Evolutionary conservation across 64 coral and sea anemone species (phyloP), one percentile per base, ranked within the genome.

Genomic region (Dendrophyllia cribrosa): DNA sequence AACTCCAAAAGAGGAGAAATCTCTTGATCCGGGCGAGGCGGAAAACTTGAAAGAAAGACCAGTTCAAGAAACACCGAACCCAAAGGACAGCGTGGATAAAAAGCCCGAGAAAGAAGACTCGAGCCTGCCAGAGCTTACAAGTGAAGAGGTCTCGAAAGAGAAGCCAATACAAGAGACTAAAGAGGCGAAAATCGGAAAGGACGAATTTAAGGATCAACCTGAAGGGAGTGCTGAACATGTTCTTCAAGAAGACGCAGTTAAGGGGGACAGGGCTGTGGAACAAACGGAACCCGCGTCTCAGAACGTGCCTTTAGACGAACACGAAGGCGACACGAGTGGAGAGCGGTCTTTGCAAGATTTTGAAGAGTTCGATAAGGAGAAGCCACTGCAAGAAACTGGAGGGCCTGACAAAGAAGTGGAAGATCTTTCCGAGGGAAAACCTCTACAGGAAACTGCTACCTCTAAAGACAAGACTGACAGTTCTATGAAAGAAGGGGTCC

Each of bases 181-280:
- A 80, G 56, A 80, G 34, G 7, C 24, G 24, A 16, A 11, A 78
- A 21, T 2, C n/a, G 56, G 21, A 60, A 43, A 62, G 77, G 77
- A 80, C 24, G 77, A 80, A 23, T 11, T 43, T 1, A 61, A 19
- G 34, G 53, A 60, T 17, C 13, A 80, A 52, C 56, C 56, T 3
- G 49, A 22, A n/a, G n/a, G 47, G 9, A 20, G 74, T 43, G 25
- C 25, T 1, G 56, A 51, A 53, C 55, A 80, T 1, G 53, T 61
- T 60, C 56, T 17, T 60, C 77, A 80, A 80, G 55, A 80, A 80
- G 77, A 53, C 23, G 77, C 43, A 9, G 53, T 34, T 34, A 34
- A 34, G 34, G 34, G 2, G 34, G 34, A 34, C 34, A 34, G 34
- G 34, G 34, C 34, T 34, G 34, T 34, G 34, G 34, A 34, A 34